Percentiles rank a stretch among this genome's conserved stretches.
These are phyloP conservation scores for Machimus rusticus DNA, from an alignment of 2,888 invertebrate genomes.

Conservation along the genomic window DNA sequence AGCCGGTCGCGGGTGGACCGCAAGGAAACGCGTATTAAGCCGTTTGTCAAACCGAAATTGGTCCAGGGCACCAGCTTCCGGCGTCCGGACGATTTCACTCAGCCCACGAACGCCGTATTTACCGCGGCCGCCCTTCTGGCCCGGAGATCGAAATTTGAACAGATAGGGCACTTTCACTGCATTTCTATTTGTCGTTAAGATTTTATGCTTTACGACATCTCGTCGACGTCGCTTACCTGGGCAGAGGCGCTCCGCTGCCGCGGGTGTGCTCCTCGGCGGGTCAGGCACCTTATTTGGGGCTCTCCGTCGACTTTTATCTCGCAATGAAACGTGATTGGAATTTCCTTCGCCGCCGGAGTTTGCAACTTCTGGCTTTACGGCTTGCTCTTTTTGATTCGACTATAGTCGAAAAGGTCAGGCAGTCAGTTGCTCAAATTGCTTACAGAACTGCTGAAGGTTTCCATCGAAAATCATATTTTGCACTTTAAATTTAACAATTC, in stretches of 20 bases:
- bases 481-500: no score
- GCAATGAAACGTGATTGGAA: not conserved
- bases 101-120: not conserved
- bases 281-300: not conserved
- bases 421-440: not conserved
- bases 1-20: not conserved
- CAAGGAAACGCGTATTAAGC: not conserved
- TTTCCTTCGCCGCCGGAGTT: not conserved
- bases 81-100: not conserved
- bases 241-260: not conserved
- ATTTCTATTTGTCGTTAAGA: not conserved
- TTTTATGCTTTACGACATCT: not conserved
- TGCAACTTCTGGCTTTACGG: not conserved
- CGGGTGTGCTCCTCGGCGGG: not conserved
- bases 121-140: not conserved
- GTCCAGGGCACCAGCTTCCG: not conserved
- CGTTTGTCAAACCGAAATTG: not conserved
- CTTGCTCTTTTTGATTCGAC: not conserved
- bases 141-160: not conserved
- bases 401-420: not conserved
- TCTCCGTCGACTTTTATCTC: not conserved
- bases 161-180: not conserved
- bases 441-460: not conserved
- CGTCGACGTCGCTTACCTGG: not conserved
- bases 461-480: not conserved